Conservation (phyloP, 2,797 vertebrate species). For the Buphagus erythrorhynchus region DNA sequence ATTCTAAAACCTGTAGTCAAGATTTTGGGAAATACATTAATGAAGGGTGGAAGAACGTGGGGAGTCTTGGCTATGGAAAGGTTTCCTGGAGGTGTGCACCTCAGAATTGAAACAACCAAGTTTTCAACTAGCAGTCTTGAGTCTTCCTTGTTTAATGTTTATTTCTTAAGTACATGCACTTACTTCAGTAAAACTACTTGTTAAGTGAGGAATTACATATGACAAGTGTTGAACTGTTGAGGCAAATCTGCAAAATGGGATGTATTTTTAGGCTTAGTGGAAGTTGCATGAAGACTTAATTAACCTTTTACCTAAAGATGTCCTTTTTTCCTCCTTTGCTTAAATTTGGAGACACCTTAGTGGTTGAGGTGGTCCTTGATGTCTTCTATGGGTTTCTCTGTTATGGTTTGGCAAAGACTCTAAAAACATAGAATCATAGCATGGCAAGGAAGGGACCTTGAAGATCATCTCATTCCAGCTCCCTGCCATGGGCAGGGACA, state of each 20-base stretch:
- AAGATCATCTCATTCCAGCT: accelerated
- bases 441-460: neutral
- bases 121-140: neutral
- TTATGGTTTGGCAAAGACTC: neutral
- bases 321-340: neutral
- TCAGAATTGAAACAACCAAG: neutral
- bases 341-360: neutral
- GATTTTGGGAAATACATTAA: neutral
- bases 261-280: neutral
- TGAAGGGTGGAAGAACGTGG: neutral
- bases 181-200: neutral
- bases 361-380: neutral
- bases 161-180: neutral
- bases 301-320: conserved; percentile 8
- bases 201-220: neutral
- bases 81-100: neutral
- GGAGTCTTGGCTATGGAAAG: neutral
- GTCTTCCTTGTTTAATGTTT: neutral
- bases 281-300: neutral
- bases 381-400: neutral
- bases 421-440: neutral
- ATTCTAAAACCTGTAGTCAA: neutral
- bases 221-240: conserved; percentile 16
- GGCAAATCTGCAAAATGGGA: neutral
- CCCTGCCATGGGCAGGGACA: neutral